Conservation (phyloP, 2,113 vertebrate genomes). For the Shinisaurus crocodilurus region DNA sequence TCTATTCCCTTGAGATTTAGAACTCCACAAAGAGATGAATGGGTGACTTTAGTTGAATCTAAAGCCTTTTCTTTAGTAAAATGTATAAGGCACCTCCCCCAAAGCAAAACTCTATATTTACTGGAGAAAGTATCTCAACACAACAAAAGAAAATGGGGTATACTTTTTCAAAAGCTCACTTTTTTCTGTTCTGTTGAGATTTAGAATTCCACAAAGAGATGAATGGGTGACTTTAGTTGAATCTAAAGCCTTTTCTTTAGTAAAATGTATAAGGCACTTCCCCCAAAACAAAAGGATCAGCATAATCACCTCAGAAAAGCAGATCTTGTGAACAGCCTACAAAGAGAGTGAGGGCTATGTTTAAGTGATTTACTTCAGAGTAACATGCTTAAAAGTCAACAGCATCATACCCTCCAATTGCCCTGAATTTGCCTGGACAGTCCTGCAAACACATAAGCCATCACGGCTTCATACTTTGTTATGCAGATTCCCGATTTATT, state of each 20-base stretch:
- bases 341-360: neutral
- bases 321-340: neutral
- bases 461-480: too few species aligned
- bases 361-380: neutral
- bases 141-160: conserved; percentile 63
- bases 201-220: conserved; percentile 54
- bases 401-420: too few species aligned
- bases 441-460: too few species aligned
- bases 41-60: conserved; percentile 55
- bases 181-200: conserved; percentile 28
- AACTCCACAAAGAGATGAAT: conserved; percentile 53
- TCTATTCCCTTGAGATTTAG: conserved; percentile 40
- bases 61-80: conserved; percentile 48
- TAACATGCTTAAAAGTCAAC: neutral
- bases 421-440: too few species aligned
- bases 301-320: neutral
- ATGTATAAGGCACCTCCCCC: conserved; percentile 17
- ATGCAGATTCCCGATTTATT: too few species aligned
- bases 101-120: conserved; percentile 36
- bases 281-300: conserved; percentile 24
- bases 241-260: conserved; percentile 46
- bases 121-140: conserved; percentile 57
- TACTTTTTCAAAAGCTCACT: conserved; percentile 56
- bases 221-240: conserved; percentile 54
- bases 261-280: conserved; percentile 22